Percentiles rank a stretch among this genome's conserved stretches.
These are phyloP conservation scores for Sebastes cheni DNA, from an alignment of 2,797 vertebrate genomes.

Conservation along the genomic window DNA sequence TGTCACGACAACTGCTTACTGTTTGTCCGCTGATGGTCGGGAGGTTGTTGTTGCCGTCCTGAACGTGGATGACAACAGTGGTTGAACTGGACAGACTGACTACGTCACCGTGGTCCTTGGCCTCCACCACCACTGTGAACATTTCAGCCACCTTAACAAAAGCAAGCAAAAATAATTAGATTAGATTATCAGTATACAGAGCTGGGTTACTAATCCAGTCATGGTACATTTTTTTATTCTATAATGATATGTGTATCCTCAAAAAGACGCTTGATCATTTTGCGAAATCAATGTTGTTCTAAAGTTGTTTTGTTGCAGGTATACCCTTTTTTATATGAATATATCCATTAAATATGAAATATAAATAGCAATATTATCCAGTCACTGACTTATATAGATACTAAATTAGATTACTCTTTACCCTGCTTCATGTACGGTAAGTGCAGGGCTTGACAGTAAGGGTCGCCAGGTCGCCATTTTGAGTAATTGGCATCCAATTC, in stretches of 20 bases:
- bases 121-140: constrained; percentile 71
- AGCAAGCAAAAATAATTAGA: neutral
- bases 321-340: neutral
- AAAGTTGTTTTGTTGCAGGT: neutral
- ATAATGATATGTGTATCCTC: neutral
- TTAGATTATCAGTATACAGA: neutral
- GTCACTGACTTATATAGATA: neutral
- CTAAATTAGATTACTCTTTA: neutral
- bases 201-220: neutral
- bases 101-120: constrained; percentile 72
- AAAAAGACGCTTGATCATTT: neutral
- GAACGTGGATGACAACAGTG: constrained; percentile 64
- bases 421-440: too few species aligned
- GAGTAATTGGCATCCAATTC: too few species aligned
- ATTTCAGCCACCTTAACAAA: constrained; percentile 56
- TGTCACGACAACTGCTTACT: constrained; percentile 32
- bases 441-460: too few species aligned
- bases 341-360: neutral
- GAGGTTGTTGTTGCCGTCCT: constrained; percentile 71
- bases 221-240: neutral
- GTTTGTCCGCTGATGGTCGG: constrained; percentile 65
- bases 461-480: too few species aligned
- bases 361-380: neutral
- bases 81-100: constrained; percentile 71
- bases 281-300: neutral